A percentile compares a stretch with the other conserved stretches of the same genome.
Evolutionary conservation across 2,797 vertebrate genomes (phyloP).

Genomic region (Schizopygopsis malacanthus): DNA sequence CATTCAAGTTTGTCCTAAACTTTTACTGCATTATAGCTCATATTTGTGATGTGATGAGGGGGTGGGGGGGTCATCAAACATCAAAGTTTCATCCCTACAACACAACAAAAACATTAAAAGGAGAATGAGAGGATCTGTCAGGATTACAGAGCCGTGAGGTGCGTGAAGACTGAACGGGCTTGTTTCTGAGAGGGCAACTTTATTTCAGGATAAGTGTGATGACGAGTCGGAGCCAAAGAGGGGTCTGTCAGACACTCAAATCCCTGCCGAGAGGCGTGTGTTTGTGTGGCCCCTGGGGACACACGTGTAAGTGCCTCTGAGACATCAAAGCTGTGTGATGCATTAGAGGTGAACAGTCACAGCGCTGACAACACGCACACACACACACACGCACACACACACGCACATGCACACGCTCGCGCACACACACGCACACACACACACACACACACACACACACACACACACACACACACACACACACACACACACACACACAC

Average conservation of each 20-base stretch:
- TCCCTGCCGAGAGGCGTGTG: neutral
- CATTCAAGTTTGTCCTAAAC: neutral
- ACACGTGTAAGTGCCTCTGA: conserved; percentile 36
- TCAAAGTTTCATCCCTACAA: neutral
- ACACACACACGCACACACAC: neutral
- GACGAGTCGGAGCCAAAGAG: conserved; percentile 5
- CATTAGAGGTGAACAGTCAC: conserved; percentile 29
- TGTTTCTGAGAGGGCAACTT: conserved; percentile 16
- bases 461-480: neutral
- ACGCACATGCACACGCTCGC: no score
- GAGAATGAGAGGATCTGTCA: conserved; percentile 18
- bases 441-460: neutral
- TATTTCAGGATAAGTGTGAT: conserved; percentile 30
- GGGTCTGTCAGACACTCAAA: conserved; percentile 15
- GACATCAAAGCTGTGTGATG: conserved; percentile 49
- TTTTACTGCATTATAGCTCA: conserved; percentile 7
- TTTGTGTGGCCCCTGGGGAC: conserved; percentile 10
- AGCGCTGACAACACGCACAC: neutral
- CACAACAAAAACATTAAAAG: conserved; percentile 31
- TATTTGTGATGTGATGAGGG: neutral
- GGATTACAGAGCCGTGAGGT: conserved; percentile 10
- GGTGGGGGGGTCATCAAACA: neutral
- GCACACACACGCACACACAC: no score
- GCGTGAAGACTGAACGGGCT: neutral
- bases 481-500: neutral